Evolutionary conservation across 2,888 invertebrate species (phyloP).

Genomic region (Diploptera punctata): DNA sequence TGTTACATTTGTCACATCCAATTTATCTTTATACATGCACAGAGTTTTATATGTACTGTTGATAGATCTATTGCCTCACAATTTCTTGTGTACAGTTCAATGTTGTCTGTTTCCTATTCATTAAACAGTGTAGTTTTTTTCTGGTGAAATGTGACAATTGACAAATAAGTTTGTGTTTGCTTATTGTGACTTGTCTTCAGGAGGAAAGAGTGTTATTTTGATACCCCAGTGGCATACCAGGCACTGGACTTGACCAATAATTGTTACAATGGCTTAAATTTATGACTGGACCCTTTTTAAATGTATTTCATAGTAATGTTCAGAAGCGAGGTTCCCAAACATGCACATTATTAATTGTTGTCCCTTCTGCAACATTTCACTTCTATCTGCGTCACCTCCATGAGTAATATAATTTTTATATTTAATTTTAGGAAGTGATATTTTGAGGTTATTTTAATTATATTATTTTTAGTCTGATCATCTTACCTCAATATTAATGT

Average conservation of each 20-base stretch:
- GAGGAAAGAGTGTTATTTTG: constrained; percentile 3
- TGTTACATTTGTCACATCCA: constrained; percentile 28
- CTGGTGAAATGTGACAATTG: constrained; percentile 33
- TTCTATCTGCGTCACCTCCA: no score
- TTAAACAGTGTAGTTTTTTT: constrained; percentile 9
- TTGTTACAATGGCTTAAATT: constrained; percentile 17
- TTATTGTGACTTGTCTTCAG: constrained; percentile 12
- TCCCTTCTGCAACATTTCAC: no score
- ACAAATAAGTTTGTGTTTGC: constrained; percentile 33
- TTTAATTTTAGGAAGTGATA: no score
- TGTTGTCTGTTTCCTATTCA: constrained; percentile 28
- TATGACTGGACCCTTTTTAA: background rate
- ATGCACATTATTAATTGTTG: no score
- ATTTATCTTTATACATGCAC: constrained; percentile 33
- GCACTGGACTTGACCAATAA: constrained; percentile 18
- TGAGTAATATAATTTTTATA: no score
- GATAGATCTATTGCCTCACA: no score
- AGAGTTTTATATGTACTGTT: constrained; percentile 33
- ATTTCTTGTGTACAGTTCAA: no score
- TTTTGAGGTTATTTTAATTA: no score
- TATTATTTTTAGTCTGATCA: no score
- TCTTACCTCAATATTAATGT: no score
- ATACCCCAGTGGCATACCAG: constrained; percentile 14
- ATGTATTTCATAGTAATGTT: no score
- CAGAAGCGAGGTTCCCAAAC: background rate